Evolutionary conservation across 2,797 vertebrate species (phyloP), one percentile per base, ranked within the genome.

Genomic region (Tenualosa ilisha): DNA sequence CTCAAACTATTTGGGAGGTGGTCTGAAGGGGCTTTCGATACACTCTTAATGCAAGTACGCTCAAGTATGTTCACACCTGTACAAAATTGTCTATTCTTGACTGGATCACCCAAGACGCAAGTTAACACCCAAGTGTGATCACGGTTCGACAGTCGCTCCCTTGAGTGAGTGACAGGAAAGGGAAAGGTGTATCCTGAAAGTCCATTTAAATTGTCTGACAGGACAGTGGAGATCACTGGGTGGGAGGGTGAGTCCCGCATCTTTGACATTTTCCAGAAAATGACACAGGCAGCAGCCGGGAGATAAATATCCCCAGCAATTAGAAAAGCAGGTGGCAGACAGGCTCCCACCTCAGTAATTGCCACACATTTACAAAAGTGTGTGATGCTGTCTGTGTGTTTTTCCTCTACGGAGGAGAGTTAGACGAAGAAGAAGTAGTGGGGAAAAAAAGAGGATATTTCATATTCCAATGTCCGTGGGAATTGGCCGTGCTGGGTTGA

Each of bases 251-350:
- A 75, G 37, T 43, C 68, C 31, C 68, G 31, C 81, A 43, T 50
- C 46, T 31, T 9, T 84, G 50, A 83, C 51, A 51, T 82, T 43
- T 49, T 56, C 50, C 50, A 49, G 65, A 85, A 63, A 53, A 20
- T 17, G 59, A 50, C 61, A n/a, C 22, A 7, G 13, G 11, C 59
- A 83, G 65, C 13, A 37, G 26, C 15, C 6, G 51, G 26, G 68
- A 37, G 68, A 37, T 37, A 91, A 91, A 86, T 93, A 91, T 91
- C 89, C 88, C 54, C 3, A 84, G 2, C 82, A 94, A 94, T 93
- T 92, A 92, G 88, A 92, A 94, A 94, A 95, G 93, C 94, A 94
- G 92, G 93, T 94, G 92, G 87, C 81, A 86, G 65, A 65, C 87
- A 84, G 89, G 91, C 92, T 88, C 88, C 90, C 91, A 92, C 92